Evolutionary conservation across 2,888 invertebrate genomes (phyloP), one percentile per base, ranked within the genome.

Genomic region (Acleris laterana): DNA sequence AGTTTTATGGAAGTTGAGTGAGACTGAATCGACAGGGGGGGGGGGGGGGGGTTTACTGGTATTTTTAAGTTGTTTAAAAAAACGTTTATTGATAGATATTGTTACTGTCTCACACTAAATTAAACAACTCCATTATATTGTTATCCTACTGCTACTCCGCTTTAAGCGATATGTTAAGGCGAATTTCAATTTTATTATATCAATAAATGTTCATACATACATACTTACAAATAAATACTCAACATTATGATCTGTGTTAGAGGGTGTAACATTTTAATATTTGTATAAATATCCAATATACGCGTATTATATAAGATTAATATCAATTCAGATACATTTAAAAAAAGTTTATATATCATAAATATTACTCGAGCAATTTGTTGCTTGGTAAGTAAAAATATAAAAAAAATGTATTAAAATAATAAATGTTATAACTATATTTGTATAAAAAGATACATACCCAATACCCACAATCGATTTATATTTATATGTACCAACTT

Each of bases 151-250:
- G 3, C 17, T 46, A 44, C 22, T 19, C 32, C 65, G n/a, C 55
- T 60, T 56, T n/a, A 56, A 46, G 62, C 32, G 38, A 57, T 62
- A 66, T 66, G 38, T 62, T 57, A 66, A 62, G 56, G 66, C 61
- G 38, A 66, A 55, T 66, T 57, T 62, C 51, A 38, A 51, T n/a
- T 49, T 55, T 44, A 52, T 32, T 48, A 48, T 13, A 48, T 28
- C n/a, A 48, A 48, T 48, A 48, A 48, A 49, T 49, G 2, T 49
- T 49, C 6, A 49, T 19, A 49, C 5, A 46, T n/a, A 46, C 17
- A 16, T n/a, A 46, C 17, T 5, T n/a, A 46, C 2, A 1, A 46
- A 46, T 46, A 46, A 17, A 46, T 46, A 46, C 6, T n/a, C n/a
- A 17, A 46, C 13, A 1, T 38, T 13, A n/a, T 46, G 17, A 17